These are phyloP conservation scores for Gasteruption jaculator DNA, from an alignment of 2,888 invertebrate species.

Conservation along the genomic window DNA sequence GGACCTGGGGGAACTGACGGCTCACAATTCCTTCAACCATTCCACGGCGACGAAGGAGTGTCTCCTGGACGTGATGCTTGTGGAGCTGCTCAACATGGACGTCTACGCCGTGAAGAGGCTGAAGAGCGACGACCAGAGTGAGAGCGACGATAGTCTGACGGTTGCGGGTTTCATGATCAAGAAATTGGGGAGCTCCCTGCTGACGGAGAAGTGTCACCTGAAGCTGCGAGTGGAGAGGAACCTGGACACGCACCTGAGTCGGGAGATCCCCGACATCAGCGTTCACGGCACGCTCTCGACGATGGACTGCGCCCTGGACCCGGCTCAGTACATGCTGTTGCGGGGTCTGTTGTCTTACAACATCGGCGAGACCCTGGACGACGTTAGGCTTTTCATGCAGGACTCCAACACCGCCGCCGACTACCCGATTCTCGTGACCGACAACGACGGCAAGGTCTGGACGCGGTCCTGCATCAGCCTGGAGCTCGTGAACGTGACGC, in stretches of 20 bases:
- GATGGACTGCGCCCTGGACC: slow-evolving; percentile 75
- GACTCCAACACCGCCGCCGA: slow-evolving; percentile 34
- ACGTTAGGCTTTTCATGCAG: slow-evolving; percentile 51
- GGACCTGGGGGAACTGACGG: slow-evolving; percentile 73
- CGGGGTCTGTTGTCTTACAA: slow-evolving; percentile 85
- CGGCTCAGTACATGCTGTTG: slow-evolving; percentile 81
- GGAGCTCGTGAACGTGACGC: slow-evolving; percentile 80
- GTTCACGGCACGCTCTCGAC: slow-evolving; percentile 82
- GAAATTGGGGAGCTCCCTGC: slow-evolving; percentile 63
- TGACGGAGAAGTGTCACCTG: slow-evolving; percentile 79
- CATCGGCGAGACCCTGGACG: slow-evolving; percentile 79
- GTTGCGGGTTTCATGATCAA: slow-evolving; percentile 55
- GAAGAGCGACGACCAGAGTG: slow-evolving; percentile 29
- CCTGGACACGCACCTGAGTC: slow-evolving; percentile 59
- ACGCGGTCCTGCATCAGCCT: slow-evolving; percentile 75
- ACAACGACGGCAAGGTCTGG: slow-evolving; percentile 59
- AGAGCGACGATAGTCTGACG: slow-evolving; percentile 33
- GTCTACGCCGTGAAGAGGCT: slow-evolving; percentile 62
- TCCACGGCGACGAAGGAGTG: slow-evolving; percentile 60
- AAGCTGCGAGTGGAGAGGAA: slow-evolving; percentile 80
- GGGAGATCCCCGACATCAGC: slow-evolving; percentile 69
- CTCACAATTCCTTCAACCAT: slow-evolving; percentile 71
- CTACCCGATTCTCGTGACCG: slow-evolving; percentile 21
- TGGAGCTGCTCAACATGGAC: slow-evolving; percentile 73
- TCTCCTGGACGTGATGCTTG: slow-evolving; percentile 69